A percentile compares a stretch with the other conserved stretches of the same genome.
Conservation (phyloP, 2,113 vertebrate species). For the Microcebus murinus region DNA sequence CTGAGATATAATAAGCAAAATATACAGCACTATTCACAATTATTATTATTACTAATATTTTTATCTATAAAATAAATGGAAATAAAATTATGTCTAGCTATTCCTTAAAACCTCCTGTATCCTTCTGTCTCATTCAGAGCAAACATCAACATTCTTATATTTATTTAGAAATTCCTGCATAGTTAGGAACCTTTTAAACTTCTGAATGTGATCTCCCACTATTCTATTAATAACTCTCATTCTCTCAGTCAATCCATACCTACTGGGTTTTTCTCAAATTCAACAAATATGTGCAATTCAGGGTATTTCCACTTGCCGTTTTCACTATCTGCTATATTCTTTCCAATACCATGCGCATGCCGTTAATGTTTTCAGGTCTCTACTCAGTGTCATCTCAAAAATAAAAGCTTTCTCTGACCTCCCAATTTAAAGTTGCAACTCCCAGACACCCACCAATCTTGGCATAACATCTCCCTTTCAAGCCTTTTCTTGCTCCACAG, state of each 20-base stretch:
- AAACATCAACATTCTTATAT: neutral
- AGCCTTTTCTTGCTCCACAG: neutral
- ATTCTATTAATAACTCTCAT: neutral
- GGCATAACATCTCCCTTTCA: neutral
- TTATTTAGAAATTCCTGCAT: neutral
- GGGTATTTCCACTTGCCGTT: neutral
- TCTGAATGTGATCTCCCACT: neutral
- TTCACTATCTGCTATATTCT: neutral
- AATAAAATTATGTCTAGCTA: neutral
- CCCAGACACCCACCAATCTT: neutral
- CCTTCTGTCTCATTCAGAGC: neutral
- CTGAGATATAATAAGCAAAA: neutral
- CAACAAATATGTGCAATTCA: neutral
- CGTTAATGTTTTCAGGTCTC: neutral
- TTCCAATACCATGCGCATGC: neutral
- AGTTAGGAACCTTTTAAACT: neutral
- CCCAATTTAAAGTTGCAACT: neutral
- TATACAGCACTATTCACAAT: neutral
- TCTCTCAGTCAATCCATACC: neutral
- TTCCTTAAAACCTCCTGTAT: neutral
- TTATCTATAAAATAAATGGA: neutral
- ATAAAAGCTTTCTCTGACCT: neutral
- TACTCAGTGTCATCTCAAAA: neutral
- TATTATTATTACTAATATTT: neutral
- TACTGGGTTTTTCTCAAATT: neutral